phyloP scores from a whole-genome alignment of 2,113 vertebrate genomes.

The Rhinolophus sinicus region DNA sequence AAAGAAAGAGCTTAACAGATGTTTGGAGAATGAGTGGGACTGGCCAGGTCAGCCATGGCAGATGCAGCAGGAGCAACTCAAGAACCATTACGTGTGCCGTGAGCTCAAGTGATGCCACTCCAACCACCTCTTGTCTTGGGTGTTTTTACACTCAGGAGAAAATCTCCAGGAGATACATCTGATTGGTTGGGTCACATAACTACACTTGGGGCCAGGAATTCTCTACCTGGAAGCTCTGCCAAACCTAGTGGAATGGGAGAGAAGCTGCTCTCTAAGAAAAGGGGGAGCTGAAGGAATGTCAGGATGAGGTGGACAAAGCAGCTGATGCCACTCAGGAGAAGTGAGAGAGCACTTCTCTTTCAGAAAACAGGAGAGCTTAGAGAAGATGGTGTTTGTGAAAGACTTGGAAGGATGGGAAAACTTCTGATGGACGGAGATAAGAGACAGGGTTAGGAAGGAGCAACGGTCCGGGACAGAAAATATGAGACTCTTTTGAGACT shows the following conservation, averaged over 20 bases:
- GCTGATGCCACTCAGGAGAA: neutral
- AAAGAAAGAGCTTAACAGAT: neutral
- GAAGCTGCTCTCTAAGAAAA: neutral
- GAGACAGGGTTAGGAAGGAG: neutral
- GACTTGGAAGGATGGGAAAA: neutral
- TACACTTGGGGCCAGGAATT: neutral
- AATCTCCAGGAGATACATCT: neutral
- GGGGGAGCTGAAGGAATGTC: neutral
- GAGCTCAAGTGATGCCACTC: neutral
- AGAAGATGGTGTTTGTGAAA: neutral
- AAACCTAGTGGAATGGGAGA: neutral
- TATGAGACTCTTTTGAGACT: neutral
- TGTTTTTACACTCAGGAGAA: neutral
- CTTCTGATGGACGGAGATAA: neutral
- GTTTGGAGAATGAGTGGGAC: neutral
- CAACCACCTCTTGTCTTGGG: too few species aligned
- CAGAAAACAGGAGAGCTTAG: neutral
- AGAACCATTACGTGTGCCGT: fast-evolving
- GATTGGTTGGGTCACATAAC: neutral
- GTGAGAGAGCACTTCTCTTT: neutral
- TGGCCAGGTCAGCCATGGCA: neutral
- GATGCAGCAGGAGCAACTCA: neutral
- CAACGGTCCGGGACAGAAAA: neutral
- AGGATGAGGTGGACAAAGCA: neutral
- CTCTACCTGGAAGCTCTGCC: neutral